phyloP scores from a whole-genome alignment of 2,888 invertebrate genomes.

The Dorcus hopei region DNA sequence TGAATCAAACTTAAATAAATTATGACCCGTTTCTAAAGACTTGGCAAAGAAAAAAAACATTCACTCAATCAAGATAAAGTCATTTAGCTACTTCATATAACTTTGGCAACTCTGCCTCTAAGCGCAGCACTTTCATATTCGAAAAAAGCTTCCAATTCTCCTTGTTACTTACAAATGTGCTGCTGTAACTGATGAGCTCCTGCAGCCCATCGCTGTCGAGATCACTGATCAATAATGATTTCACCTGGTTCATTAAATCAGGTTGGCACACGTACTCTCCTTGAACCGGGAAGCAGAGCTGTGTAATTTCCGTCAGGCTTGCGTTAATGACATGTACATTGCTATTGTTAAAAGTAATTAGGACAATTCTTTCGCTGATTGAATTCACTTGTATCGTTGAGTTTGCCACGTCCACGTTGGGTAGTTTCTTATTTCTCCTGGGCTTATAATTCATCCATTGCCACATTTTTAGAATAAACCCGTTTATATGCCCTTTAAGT shows the following conservation, averaged over 20 bases:
- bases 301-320: slow-evolving; percentile 73
- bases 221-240: slow-evolving; percentile 71
- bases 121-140: slow-evolving; percentile 64
- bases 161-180: slow-evolving; percentile 52
- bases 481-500: slow-evolving; percentile 58
- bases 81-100: slow-evolving; percentile 55
- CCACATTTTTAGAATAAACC: slow-evolving; percentile 82
- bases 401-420: slow-evolving; percentile 6
- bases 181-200: slow-evolving; percentile 75
- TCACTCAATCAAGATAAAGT: neutral
- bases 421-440: slow-evolving; percentile 6
- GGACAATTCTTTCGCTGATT: slow-evolving; percentile 62
- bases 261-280: slow-evolving; percentile 64
- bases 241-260: slow-evolving; percentile 67
- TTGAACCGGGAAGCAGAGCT: slow-evolving; percentile 60
- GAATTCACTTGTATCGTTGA: slow-evolving; percentile 17
- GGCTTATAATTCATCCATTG: slow-evolving; percentile 59
- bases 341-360: slow-evolving; percentile 74
- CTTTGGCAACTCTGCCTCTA: slow-evolving; percentile 71
- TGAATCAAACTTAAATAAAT: too few relatives aligned
- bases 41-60: neutral
- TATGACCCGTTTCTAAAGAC: too few relatives aligned
- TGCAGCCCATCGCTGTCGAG: slow-evolving; percentile 72
- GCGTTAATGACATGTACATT: slow-evolving; percentile 74
- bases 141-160: slow-evolving; percentile 62